These are phyloP conservation scores for Neocrepidodera transversa DNA, from an alignment of 2,888 invertebrate species.

Conservation along the genomic window DNA sequence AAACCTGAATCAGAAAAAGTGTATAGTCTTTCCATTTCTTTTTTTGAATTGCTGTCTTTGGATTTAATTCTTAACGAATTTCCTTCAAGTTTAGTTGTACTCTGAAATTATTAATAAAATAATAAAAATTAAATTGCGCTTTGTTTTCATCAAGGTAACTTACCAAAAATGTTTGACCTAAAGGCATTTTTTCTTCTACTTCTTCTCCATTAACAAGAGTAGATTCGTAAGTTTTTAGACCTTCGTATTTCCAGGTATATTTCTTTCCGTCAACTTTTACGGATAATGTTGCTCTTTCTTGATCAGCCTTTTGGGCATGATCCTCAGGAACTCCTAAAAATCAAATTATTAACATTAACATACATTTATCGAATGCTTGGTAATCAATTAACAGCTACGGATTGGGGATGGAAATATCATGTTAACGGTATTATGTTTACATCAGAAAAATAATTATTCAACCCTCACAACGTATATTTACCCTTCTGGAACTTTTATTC, in stretches of 20 bases:
- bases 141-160: not conserved
- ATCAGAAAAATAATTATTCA: too few species aligned
- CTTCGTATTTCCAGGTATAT: conserved; percentile 33
- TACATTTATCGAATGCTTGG: too few species aligned
- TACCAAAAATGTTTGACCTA: conserved; percentile 38
- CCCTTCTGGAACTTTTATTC: too few species aligned
- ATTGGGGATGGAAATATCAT: too few species aligned
- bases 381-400: too few species aligned
- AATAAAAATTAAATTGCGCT: too few species aligned
- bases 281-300: conserved; percentile 30
- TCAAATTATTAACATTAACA: too few species aligned
- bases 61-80: conserved; percentile 34
- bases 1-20: conserved; percentile 1
- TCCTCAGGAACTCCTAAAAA: conserved; percentile 40
- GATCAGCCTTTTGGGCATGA: conserved; percentile 35
- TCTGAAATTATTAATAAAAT: conserved; percentile 29
- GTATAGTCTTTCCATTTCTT: conserved; percentile 28
- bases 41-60: conserved; percentile 23
- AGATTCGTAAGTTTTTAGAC: conserved; percentile 19
- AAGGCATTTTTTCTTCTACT: conserved; percentile 39
- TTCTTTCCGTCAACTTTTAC: conserved; percentile 42
- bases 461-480: too few species aligned
- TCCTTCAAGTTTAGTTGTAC: conserved; percentile 33
- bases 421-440: too few species aligned
- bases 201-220: conserved; percentile 39